Conservation (phyloP, 2,888 invertebrate genomes). For the Neoitamus cyanurus region DNA sequence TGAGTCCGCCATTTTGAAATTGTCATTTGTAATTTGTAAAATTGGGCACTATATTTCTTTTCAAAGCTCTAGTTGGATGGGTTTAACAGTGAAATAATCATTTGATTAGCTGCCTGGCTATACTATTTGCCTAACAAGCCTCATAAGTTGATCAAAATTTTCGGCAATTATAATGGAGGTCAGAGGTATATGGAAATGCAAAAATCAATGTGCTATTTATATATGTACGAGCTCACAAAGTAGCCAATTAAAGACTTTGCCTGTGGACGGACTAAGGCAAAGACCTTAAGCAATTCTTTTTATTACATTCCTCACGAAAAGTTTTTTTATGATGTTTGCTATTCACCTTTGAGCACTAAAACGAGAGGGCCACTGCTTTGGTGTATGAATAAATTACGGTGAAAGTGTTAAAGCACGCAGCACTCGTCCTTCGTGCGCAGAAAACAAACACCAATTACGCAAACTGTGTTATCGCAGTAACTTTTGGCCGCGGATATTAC, state of each 20-base stretch:
- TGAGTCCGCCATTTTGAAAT: too few relatives aligned
- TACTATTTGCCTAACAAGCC: too few relatives aligned
- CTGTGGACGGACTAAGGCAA: not conserved
- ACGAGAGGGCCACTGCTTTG: not conserved
- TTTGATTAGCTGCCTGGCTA: too few relatives aligned
- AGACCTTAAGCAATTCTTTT: not conserved
- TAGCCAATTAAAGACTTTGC: not conserved
- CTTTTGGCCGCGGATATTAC: not conserved
- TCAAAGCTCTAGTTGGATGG: too few relatives aligned
- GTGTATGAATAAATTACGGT: not conserved
- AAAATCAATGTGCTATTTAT: too few relatives aligned
- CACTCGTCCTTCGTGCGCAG: not conserved
- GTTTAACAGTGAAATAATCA: too few relatives aligned
- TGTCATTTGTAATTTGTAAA: too few relatives aligned
- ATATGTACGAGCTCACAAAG: too few relatives aligned
- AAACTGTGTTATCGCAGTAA: constrained; percentile 1
- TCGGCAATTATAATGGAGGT: too few relatives aligned
- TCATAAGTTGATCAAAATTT: too few relatives aligned
- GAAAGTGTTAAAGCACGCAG: not conserved
- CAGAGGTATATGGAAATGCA: too few relatives aligned
- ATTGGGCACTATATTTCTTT: too few relatives aligned
- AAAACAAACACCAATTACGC: not conserved
- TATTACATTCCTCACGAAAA: not conserved
- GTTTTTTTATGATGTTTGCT: not conserved
- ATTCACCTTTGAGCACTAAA: not conserved